Conservation (phyloP, 1,140 invertebrate genomes). For the Watersipora subatra region DNA sequence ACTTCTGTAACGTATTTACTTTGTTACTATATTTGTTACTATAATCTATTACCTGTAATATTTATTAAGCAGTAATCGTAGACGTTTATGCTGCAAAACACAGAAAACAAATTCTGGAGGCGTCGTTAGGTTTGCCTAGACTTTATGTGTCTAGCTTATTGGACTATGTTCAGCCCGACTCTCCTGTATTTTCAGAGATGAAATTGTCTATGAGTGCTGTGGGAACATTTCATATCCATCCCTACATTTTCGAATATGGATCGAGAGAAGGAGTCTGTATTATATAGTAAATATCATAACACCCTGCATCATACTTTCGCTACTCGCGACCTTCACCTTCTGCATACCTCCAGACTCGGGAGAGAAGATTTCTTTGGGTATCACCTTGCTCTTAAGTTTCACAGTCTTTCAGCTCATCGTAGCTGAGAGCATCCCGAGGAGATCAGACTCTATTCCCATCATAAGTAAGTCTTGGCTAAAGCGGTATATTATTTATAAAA, state of each 20-base stretch:
- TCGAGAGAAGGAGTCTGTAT: conserved; percentile 30
- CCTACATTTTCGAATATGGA: conserved; percentile 25
- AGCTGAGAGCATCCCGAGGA: conserved; percentile 49
- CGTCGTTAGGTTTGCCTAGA: no score
- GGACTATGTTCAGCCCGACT: no score
- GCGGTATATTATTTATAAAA: no score
- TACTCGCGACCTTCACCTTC: conserved; percentile 47
- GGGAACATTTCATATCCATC: background rate
- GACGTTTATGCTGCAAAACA: no score
- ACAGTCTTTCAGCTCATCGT: conserved; percentile 50
- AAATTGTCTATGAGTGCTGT: background rate
- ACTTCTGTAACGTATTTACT: no score
- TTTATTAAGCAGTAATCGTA: no score
- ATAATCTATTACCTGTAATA: no score
- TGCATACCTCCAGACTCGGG: conserved; percentile 48
- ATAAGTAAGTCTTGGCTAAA: conserved; percentile 44
- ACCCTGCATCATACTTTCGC: conserved; percentile 49
- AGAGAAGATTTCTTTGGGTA: conserved; percentile 48
- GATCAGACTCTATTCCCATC: conserved; percentile 48
- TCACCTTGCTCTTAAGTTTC: conserved; percentile 48
- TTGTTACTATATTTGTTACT: no score
- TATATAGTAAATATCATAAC: conserved; percentile 49
- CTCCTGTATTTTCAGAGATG: background rate
- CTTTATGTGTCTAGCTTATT: no score
- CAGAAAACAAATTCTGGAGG: no score